phyloP scores from a whole-genome alignment of 2,113 vertebrate genomes.

The Sus scrofa region T2T-Sscrofa CM000825.6:63466001-63466500 shows the following conservation, averaged over 20 bases:
- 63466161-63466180: background rate
- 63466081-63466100: background rate
- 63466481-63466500: background rate
- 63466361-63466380: too few species aligned
- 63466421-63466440: background rate
- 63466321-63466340: background rate
- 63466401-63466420: background rate
- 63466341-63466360: too few species aligned
- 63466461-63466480: background rate
- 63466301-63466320: background rate
- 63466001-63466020: background rate
- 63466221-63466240: background rate
- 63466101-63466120: background rate
- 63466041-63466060: background rate
- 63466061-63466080: background rate
- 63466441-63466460: background rate
- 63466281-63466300: background rate
- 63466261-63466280: background rate
- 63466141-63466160: background rate
- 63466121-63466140: background rate
- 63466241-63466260: background rate
- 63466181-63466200: background rate
- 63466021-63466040: background rate
- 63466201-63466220: background rate
- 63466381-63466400: too few species aligned